Base-by-base conservation (phyloP, 2,797 vertebrate species). In the Acridotheres tristis region DNA sequence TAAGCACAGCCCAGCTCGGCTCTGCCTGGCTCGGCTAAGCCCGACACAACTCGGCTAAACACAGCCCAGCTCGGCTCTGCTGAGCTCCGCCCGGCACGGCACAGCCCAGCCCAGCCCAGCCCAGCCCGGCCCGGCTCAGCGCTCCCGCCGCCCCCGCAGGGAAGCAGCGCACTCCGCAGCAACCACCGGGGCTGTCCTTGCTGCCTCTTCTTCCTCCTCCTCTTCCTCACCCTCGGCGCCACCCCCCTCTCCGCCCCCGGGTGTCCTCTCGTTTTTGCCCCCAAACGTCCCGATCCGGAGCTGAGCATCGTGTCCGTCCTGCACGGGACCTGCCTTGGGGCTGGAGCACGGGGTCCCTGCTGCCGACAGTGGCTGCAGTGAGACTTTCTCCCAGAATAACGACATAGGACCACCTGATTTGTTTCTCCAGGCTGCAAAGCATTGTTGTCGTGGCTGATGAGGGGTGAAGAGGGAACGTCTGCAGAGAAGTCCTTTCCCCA, bases 301-400 rank as follows among this genome's bases (percentile, higher is more conserved):
- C 17, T 3, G 25, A 15, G 34, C 25, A 2, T 8, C 12, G 0
- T 8, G 9, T 16, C 29, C 27, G 1, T 21, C 53, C n/a, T 11
- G 38, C 9, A 1, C 47, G 2, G n/a, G 19, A 11, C 14, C 30
- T 3, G 6, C 21, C 43, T 2, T 0, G 9, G 43, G 30, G n/a
- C 13, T 32, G 59, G 7, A 0, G 0, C 22, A 0, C 12, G 3
- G 13, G 27, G 11, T 5, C 40, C 14, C 23, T 11, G 27, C 0
- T 48, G 32, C 27, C 30, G 17, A 0, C 20, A 6, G 26, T 0
- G 34, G 26, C 63, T 26, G 29, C 40, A 4, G 8, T 13, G 34
- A 40, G 45, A n/a, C 9, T 16, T 11, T 51, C 4, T 5, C 32
- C 15, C 7, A 16, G 21, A 69, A 34, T 3, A 38, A n/a, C 1